phyloP scores from a whole-genome alignment of 2,888 invertebrate species.

The Pyrochroa serraticornis region DNA sequence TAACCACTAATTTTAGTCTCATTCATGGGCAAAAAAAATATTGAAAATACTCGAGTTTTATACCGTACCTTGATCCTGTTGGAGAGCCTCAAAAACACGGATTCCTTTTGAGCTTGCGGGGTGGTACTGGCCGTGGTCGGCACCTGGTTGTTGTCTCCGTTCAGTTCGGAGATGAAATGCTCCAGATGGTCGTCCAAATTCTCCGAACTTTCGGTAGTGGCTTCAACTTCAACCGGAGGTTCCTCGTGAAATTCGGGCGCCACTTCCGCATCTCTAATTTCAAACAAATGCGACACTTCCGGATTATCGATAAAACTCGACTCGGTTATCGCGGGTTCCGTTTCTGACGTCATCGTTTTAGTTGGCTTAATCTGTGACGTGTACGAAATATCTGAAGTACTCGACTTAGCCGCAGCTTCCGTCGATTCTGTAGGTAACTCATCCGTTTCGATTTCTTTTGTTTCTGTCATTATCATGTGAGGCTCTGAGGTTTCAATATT shows the following conservation, averaged over 20 bases:
- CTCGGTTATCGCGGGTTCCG: conserved; percentile 17
- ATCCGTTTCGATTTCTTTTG: conserved; percentile 26
- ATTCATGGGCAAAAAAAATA: too few species aligned
- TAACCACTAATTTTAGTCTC: not conserved
- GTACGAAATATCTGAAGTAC: conserved; percentile 36
- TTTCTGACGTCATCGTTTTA: conserved; percentile 41
- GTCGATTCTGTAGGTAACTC: conserved; percentile 24
- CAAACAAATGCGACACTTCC: not conserved
- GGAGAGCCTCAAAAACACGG: conserved; percentile 92
- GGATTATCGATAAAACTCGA: not conserved
- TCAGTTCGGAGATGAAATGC: conserved; percentile 63
- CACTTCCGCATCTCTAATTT: not conserved
- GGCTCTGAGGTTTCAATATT: conserved; percentile 31
- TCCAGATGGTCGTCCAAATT: conserved; percentile 59
- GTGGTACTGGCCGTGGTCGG: conserved; percentile 47
- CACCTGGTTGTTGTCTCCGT: conserved; percentile 60
- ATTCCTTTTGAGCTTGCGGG: conserved; percentile 77
- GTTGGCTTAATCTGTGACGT: conserved; percentile 56
- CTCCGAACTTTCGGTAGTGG: conserved; percentile 43
- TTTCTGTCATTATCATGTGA: conserved; percentile 4
- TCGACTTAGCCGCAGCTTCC: conserved; percentile 29
- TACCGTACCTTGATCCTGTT: conserved; percentile 97
- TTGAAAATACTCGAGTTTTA: too few species aligned
- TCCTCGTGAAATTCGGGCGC: conserved; percentile 2
- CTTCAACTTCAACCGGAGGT: not conserved